Percentiles rank a stretch among this genome's conserved stretches.
phyloP scores from a whole-genome alignment of 2,797 vertebrate genomes.

The Clarias fuscus region DNA sequence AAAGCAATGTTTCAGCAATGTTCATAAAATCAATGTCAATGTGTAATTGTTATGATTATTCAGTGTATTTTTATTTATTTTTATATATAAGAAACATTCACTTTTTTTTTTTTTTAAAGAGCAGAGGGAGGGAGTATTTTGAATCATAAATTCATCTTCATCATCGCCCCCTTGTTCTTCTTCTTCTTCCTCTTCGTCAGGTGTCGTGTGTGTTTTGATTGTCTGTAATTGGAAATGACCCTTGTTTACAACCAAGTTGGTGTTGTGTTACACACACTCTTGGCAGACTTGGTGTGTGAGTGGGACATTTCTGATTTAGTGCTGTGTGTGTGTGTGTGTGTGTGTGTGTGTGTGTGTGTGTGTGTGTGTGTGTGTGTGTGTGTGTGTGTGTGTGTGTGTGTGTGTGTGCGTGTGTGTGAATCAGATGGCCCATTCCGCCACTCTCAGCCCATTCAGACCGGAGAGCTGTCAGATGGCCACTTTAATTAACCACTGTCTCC shows the following conservation, averaged over 20 bases:
- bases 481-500: slow-evolving; percentile 79
- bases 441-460: slow-evolving; percentile 65
- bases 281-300: slow-evolving; percentile 22
- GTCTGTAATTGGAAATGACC: slow-evolving; percentile 2
- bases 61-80: too few relatives aligned
- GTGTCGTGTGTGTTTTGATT: background rate
- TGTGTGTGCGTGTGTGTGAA: slow-evolving; percentile 27
- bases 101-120: too few relatives aligned
- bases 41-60: too few relatives aligned
- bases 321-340: slow-evolving; percentile 14
- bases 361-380: slow-evolving; percentile 13
- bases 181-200: background rate
- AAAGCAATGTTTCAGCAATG: background rate
- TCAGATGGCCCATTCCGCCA: slow-evolving; percentile 1
- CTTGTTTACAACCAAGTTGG: slow-evolving; percentile 24
- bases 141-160: background rate
- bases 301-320: slow-evolving; percentile 34
- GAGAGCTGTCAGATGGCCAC: slow-evolving; percentile 72
- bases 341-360: background rate
- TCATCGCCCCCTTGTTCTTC: background rate
- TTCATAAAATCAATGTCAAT: too few relatives aligned
- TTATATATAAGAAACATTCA: too few relatives aligned
- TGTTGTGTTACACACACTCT: slow-evolving; percentile 30
- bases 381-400: slow-evolving; percentile 22
- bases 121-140: too few relatives aligned